A percentile compares a stretch with the other conserved stretches of the same genome.
phyloP scores from a whole-genome alignment of 2,113 vertebrate genomes.

The Vireo altiloquus region DNA sequence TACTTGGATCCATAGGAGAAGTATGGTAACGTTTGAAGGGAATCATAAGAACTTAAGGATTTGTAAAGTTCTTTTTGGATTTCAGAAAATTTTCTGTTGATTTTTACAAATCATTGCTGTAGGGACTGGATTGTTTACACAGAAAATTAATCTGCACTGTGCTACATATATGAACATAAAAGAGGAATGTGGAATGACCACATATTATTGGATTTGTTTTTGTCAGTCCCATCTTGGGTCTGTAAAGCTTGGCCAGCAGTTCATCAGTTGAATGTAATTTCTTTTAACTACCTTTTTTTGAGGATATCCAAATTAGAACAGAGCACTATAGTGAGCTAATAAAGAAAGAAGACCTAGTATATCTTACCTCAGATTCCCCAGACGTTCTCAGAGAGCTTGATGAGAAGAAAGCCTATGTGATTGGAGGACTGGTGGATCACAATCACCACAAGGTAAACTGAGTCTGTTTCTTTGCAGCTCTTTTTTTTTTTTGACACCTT shows the following conservation, averaged over 20 bases:
- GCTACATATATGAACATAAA: rapidly evolving
- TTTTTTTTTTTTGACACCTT: not conserved
- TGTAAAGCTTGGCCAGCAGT: not conserved
- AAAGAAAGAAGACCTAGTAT: conserved; percentile 87
- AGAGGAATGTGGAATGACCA: not conserved
- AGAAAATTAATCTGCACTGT: not conserved
- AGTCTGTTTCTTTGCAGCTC: not conserved
- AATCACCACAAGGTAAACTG: conserved; percentile 93
- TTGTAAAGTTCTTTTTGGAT: not conserved
- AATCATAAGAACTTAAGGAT: not conserved
- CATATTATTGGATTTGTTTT: not conserved
- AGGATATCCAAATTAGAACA: conserved; percentile 89
- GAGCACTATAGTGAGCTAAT: conserved; percentile 88
- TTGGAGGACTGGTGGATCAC: conserved; percentile 96
- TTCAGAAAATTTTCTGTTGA: not conserved
- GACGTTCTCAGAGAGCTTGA: conserved; percentile 87
- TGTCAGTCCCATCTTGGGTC: not conserved
- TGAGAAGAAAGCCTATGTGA: conserved; percentile 90
- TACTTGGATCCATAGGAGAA: not conserved
- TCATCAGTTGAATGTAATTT: not conserved
- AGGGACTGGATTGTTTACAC: not conserved
- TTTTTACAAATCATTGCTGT: not conserved
- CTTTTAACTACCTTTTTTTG: conserved; percentile 15
- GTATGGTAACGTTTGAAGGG: not conserved
- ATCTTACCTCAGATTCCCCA: conserved; percentile 96